phyloP scores from a whole-genome alignment of 2,888 invertebrate species.

The Xestia xanthographa region DNA sequence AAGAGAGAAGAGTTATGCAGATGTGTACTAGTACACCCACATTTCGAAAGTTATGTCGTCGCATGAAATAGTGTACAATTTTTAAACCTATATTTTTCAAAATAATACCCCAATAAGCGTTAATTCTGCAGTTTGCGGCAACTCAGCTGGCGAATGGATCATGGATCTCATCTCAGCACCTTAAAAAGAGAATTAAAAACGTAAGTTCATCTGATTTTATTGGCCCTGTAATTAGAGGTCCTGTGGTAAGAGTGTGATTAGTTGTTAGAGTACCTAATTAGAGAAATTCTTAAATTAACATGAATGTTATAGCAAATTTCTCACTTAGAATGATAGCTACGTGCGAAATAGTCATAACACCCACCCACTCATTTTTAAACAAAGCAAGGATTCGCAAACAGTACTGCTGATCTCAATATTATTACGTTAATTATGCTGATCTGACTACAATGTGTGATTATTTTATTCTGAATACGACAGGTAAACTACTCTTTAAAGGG shows the following conservation, averaged over 20 bases:
- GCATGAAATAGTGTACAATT: neutral
- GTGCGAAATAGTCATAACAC: neutral
- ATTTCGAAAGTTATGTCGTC: neutral
- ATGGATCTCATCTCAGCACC: neutral
- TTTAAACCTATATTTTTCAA: neutral
- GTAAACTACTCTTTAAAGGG: slow-evolving; percentile 85
- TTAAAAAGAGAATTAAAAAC: no score
- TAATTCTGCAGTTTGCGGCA: neutral
- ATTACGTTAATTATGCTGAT: slow-evolving; percentile 62
- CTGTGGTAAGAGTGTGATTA: no score
- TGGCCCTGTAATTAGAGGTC: no score
- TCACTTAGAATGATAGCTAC: neutral
- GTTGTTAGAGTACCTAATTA: no score
- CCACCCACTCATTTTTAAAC: neutral
- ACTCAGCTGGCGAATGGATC: neutral
- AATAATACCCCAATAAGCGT: neutral
- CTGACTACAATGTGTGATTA: slow-evolving; percentile 58
- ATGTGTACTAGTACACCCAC: neutral
- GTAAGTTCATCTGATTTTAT: no score
- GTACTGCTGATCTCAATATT: neutral
- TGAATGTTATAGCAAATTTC: neutral
- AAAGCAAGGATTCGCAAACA: neutral
- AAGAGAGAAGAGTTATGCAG: no score
- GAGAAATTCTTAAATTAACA: no score
- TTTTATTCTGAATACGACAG: slow-evolving; percentile 68